Conservation (phyloP, 2,113 vertebrate genomes). For the Cygnus atratus region DNA sequence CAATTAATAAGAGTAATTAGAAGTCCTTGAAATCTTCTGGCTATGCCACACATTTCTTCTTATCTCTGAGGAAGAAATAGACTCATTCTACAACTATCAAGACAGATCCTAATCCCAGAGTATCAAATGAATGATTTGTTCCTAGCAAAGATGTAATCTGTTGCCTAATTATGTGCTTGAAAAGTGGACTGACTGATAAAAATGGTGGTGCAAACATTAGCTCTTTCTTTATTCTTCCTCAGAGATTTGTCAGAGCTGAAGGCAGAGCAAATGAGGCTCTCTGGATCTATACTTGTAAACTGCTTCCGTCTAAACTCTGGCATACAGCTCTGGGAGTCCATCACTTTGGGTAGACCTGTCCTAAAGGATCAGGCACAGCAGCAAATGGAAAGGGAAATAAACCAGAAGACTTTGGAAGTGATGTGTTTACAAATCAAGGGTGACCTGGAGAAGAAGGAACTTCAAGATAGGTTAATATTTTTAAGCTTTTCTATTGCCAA, state of each 20-base stretch:
- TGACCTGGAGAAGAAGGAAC: conserved; percentile 50
- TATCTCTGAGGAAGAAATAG: background rate
- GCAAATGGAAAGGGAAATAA: conserved; percentile 64
- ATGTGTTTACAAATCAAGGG: conserved; percentile 54
- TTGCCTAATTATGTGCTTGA: background rate
- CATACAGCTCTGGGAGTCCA: conserved; percentile 3
- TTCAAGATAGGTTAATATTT: conserved; percentile 67
- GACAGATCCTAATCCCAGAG: background rate
- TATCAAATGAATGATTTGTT: background rate
- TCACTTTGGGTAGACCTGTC: background rate
- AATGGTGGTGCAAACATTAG: background rate
- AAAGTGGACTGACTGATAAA: background rate
- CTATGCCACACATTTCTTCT: background rate
- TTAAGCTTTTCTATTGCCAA: background rate
- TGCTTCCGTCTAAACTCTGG: conserved; percentile 66
- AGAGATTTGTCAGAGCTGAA: conserved; percentile 87
- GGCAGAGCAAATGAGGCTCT: conserved; percentile 83
- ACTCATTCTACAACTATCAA: background rate
- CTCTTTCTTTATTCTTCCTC: conserved; percentile 1
- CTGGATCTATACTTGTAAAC: conserved; percentile 79
- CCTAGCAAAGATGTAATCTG: accelerated
- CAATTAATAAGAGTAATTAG: background rate
- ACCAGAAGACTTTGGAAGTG: conserved; percentile 42
- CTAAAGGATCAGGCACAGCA: conserved; percentile 26
- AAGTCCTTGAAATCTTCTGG: background rate